Percentiles rank a stretch among this genome's conserved stretches.
These are phyloP conservation scores for Tridacna crocea DNA, from an alignment of 2,888 invertebrate species.

Conservation along the genomic window DNA sequence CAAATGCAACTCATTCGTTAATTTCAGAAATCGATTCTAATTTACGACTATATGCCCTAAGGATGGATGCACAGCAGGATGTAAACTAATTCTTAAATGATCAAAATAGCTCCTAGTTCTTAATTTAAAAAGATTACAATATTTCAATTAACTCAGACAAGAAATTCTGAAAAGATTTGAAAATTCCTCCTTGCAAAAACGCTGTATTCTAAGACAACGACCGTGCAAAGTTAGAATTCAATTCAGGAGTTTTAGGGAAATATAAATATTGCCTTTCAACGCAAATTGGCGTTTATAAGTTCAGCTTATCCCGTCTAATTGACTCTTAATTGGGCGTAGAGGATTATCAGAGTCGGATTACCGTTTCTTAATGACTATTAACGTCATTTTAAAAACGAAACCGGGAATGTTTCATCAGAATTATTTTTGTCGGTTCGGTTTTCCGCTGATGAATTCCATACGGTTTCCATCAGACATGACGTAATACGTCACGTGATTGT, in stretches of 20 bases:
- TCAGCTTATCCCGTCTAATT: constrained; percentile 12
- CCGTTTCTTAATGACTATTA: background rate
- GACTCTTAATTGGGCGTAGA: constrained; percentile 6
- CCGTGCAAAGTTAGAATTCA: background rate
- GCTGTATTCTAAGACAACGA: background rate
- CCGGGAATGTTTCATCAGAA: constrained; percentile 19
- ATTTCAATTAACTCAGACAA: no score
- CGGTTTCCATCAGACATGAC: constrained; percentile 9
- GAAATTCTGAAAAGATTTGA: no score
- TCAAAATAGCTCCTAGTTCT: no score
- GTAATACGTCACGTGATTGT: constrained; percentile 5
- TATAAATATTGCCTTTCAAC: constrained; percentile 16
- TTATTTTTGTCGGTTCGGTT: background rate
- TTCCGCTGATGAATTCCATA: background rate
- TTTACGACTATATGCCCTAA: no score
- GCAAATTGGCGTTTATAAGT: constrained; percentile 6
- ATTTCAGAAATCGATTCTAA: no score
- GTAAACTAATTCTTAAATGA: no score
- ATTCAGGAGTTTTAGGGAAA: background rate
- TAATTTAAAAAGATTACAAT: no score
- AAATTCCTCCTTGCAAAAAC: no score
- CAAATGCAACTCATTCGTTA: no score
- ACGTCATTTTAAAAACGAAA: constrained; percentile 10
- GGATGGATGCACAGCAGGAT: no score
- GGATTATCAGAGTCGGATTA: constrained; percentile 6